Conservation (phyloP, 2,113 vertebrate species). For the Oenanthe melanoleuca region DNA sequence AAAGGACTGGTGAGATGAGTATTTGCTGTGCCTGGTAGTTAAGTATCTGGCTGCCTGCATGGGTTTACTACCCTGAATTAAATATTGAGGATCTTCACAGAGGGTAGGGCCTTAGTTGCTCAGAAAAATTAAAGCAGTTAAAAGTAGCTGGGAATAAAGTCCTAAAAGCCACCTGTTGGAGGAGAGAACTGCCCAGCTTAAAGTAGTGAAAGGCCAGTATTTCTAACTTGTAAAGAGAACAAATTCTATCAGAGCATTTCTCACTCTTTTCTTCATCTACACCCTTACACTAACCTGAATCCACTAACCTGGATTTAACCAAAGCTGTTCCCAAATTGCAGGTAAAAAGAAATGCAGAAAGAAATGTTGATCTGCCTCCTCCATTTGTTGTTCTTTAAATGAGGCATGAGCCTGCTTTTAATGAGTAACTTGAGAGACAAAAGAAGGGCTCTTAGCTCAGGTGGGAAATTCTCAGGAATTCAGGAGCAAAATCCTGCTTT, state of each 20-base stretch:
- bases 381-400: conserved; percentile 10
- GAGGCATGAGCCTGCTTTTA: conserved; percentile 19
- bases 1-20: background rate
- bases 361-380: background rate
- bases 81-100: background rate
- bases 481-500: conserved; percentile 39
- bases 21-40: background rate
- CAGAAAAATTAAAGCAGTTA: conserved; percentile 7
- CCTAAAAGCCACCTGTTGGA: background rate
- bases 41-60: background rate
- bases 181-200: background rate
- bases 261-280: background rate
- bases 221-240: background rate
- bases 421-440: conserved; percentile 31
- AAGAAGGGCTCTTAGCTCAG: conserved; percentile 1
- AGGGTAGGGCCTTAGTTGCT: background rate
- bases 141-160: background rate
- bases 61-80: background rate
- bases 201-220: background rate
- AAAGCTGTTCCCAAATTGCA: background rate
- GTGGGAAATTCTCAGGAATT: conserved; percentile 30
- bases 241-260: background rate
- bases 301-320: background rate
- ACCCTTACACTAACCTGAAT: background rate
- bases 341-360: background rate